A percentile compares a stretch with the other conserved stretches of the same genome.
These are phyloP conservation scores for Sylvilagus floridanus DNA, from an alignment of 2,797 vertebrate genomes.

Conservation along the genomic window DNA sequence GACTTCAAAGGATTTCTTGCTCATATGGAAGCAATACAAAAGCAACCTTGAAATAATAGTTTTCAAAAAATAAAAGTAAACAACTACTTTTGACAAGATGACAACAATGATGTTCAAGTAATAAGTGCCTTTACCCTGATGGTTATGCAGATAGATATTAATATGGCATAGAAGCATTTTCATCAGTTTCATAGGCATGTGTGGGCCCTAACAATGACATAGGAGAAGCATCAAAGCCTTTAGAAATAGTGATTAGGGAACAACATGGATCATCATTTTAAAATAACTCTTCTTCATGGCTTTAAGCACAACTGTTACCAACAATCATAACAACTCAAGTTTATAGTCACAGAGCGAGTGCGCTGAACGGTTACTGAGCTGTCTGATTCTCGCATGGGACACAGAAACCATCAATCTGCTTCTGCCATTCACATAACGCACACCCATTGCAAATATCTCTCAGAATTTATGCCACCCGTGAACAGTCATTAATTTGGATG, in stretches of 20 bases:
- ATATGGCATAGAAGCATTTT: neutral
- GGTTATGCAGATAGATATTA: constrained; percentile 61
- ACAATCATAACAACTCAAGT: constrained; percentile 82
- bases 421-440: constrained; percentile 73
- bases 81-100: constrained; percentile 39
- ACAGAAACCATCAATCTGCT: constrained; percentile 82
- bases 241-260: constrained; percentile 67
- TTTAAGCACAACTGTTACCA: constrained; percentile 80
- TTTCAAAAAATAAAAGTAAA: constrained; percentile 58
- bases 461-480: constrained; percentile 81
- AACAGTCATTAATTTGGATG: constrained; percentile 86
- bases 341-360: constrained; percentile 70
- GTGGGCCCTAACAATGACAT: neutral
- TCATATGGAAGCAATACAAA: neutral
- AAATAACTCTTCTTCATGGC: constrained; percentile 75
- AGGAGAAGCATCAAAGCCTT: constrained; percentile 68
- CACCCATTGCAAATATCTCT: constrained; percentile 74
- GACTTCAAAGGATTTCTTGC: neutral
- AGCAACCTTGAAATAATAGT: neutral
- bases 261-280: constrained; percentile 63
- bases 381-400: constrained; percentile 68
- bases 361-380: constrained; percentile 60
- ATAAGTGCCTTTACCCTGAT: constrained; percentile 54
- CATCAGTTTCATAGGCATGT: neutral
- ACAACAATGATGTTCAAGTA: constrained; percentile 33